These are phyloP conservation scores for Aptenodytes patagonicus DNA, from an alignment of 2,113 vertebrate species.

Conservation along the genomic window DNA sequence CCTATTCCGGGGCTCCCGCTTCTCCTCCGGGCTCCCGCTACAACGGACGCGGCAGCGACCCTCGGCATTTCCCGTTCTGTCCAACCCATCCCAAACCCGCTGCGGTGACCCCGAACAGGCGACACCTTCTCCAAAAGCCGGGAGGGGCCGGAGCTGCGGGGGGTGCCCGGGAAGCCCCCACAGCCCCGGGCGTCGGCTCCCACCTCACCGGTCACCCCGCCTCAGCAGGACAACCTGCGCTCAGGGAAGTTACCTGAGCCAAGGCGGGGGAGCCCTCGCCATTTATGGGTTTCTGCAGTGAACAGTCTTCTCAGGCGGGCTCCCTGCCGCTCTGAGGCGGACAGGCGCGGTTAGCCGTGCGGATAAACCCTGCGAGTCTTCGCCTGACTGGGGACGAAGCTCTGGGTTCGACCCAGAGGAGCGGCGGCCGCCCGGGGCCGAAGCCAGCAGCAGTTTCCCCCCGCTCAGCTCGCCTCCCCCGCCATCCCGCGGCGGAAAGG, in stretches of 20 bases:
- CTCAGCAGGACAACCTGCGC: not conserved
- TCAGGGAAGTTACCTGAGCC: not conserved
- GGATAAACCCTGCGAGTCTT: not conserved
- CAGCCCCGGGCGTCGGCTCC: not conserved
- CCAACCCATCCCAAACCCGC: not conserved
- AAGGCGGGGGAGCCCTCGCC: not conserved
- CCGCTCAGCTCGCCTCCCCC: not conserved
- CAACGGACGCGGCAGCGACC: not conserved
- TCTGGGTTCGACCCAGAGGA: not conserved
- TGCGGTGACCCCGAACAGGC: not conserved
- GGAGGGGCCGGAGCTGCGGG: no score
- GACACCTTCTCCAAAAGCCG: not conserved
- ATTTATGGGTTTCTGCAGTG: rapidly evolving
- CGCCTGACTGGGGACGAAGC: not conserved
- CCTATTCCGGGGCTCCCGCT: not conserved
- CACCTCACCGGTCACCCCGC: not conserved
- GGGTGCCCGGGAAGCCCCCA: not conserved
- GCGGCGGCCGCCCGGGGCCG: not conserved
- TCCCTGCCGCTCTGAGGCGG: not conserved
- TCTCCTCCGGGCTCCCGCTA: not conserved
- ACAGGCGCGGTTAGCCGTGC: not conserved
- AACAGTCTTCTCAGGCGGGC: not conserved
- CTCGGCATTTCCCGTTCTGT: not conserved
- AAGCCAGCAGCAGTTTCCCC: not conserved
- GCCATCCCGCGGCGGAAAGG: not conserved